These are phyloP conservation scores for Drosophila kuntzei DNA, from an alignment of 2,888 invertebrate genomes.

Conservation along the genomic window DNA sequence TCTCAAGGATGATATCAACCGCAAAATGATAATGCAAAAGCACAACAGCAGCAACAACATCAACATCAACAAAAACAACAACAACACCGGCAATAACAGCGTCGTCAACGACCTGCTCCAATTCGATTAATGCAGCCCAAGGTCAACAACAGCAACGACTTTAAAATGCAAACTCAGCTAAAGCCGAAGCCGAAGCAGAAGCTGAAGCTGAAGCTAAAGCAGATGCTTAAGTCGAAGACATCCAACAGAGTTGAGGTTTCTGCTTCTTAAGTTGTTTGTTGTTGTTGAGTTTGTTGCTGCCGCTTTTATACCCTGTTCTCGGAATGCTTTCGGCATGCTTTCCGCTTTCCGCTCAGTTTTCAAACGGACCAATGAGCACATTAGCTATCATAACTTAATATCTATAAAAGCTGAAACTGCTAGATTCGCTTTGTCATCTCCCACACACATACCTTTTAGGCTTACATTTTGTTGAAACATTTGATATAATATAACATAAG, in stretches of 20 bases:
- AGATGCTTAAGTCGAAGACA: constrained; percentile 25
- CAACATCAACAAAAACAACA: constrained; percentile 10
- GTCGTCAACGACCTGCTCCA: constrained; percentile 79
- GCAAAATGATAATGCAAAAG: constrained; percentile 47
- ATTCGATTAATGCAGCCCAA: constrained; percentile 79
- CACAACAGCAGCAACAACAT: constrained; percentile 20
- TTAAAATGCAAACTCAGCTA: constrained; percentile 74
- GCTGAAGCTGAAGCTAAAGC: constrained; percentile 33
- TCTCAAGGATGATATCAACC: constrained; percentile 65
- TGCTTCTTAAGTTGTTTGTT: constrained; percentile 13
- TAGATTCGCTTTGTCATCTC: neutral
- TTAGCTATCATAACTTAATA: neutral
- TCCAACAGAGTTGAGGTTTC: constrained; percentile 15
- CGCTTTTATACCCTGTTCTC: constrained; percentile 29
- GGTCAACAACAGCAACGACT: constrained; percentile 73
- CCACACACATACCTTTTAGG: too few species aligned
- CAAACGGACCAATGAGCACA: neutral
- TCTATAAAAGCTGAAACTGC: neutral
- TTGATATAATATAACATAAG: too few species aligned
- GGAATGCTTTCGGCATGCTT: neutral
- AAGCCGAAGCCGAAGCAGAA: constrained; percentile 24
- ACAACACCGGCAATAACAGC: constrained; percentile 20
- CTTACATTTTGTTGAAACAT: too few species aligned
- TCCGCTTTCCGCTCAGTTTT: neutral
- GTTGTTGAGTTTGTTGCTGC: constrained; percentile 17